Conservation (phyloP, 2,113 vertebrate genomes). For the Gambusia holbrooki region DNA sequence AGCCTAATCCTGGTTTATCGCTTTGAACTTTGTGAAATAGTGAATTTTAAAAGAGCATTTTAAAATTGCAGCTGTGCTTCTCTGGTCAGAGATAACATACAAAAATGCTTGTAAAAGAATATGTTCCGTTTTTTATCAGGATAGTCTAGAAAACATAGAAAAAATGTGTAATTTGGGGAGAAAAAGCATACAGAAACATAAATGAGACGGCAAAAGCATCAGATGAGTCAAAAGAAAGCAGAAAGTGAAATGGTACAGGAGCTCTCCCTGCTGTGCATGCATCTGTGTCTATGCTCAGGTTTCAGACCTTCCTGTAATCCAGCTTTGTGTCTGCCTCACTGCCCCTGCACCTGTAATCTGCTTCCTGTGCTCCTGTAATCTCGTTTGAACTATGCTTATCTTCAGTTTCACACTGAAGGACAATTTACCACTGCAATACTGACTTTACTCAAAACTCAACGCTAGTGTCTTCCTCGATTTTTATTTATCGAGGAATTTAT, state of each 20-base stretch:
- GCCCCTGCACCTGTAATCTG: constrained; percentile 61
- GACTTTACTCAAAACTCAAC: constrained; percentile 11
- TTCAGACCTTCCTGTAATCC: constrained; percentile 61
- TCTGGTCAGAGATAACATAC: background rate
- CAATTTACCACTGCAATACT: constrained; percentile 2
- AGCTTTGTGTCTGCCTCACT: constrained; percentile 49
- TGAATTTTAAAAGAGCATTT: background rate
- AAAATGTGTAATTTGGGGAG: no score
- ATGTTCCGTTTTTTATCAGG: background rate
- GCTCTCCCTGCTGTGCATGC: background rate
- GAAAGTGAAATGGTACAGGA: background rate
- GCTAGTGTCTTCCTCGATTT: background rate
- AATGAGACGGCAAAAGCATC: no score
- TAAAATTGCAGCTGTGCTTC: background rate
- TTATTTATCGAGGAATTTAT: no score
- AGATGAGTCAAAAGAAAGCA: background rate
- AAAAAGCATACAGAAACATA: no score
- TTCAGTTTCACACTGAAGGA: constrained; percentile 9
- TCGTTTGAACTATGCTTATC: constrained; percentile 50
- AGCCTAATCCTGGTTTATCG: background rate
- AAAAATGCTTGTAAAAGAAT: background rate
- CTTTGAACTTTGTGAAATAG: background rate
- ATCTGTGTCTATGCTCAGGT: constrained; percentile 28
- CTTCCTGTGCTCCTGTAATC: constrained; percentile 55
- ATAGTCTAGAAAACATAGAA: background rate